A percentile compares a stretch with the other conserved stretches of the same genome.
Evolutionary conservation across 2,888 invertebrate genomes (phyloP).

Genomic region (Leucozona laternaria): DNA sequence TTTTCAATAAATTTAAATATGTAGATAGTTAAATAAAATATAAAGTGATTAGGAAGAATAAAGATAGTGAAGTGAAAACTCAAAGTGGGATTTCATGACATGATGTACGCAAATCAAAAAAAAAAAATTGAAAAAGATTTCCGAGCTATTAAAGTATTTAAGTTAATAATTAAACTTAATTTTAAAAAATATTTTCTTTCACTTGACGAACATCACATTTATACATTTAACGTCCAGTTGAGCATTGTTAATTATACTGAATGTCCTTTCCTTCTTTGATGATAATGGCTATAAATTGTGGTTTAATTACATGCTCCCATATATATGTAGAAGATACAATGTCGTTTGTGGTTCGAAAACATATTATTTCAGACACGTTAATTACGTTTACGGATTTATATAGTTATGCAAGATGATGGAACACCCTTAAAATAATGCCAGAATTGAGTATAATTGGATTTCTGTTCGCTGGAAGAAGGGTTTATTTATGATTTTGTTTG

Average conservation of each 20-base stretch:
- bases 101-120: too few relatives aligned
- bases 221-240: conserved; percentile 39
- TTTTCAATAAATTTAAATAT: too few relatives aligned
- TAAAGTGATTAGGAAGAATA: too few relatives aligned
- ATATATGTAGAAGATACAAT: neutral
- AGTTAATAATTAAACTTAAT: neutral
- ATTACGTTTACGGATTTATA: conserved; percentile 45
- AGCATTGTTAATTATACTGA: conserved; percentile 51
- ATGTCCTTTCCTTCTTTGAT: conserved; percentile 37
- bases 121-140: too few relatives aligned
- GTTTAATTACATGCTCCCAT: conserved; percentile 49
- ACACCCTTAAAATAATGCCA: neutral
- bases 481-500: neutral
- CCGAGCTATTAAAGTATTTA: too few relatives aligned
- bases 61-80: too few relatives aligned
- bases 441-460: neutral
- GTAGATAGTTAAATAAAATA: too few relatives aligned
- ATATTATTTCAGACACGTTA: conserved; percentile 46
- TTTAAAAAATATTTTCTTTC: neutral
- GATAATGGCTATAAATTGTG: conserved; percentile 55
- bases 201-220: conserved; percentile 1
- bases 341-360: conserved; percentile 56
- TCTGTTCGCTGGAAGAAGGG: neutral
- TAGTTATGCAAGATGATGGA: conserved; percentile 10
- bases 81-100: too few relatives aligned